These are phyloP conservation scores for Leucania comma DNA, from an alignment of 2,888 invertebrate genomes.

Conservation along the genomic window DNA sequence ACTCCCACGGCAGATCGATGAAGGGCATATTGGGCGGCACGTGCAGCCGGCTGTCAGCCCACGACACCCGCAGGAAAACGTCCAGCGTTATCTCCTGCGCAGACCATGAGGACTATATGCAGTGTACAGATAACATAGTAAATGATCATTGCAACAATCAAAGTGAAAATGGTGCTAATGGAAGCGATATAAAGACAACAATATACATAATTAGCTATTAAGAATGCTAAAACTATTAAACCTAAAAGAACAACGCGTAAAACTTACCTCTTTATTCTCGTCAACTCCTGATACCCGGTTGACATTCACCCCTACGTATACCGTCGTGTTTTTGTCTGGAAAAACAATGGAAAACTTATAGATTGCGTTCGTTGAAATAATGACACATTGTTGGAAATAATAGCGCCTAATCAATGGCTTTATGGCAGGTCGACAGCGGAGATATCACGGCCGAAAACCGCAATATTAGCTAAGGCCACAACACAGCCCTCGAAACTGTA, in stretches of 20 bases:
- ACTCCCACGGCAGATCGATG: slow-evolving; percentile 92
- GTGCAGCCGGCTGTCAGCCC: slow-evolving; percentile 90
- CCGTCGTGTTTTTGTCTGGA: slow-evolving; percentile 91
- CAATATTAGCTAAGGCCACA: slow-evolving; percentile 40
- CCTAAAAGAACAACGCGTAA: too few relatives aligned
- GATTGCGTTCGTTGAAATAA: slow-evolving; percentile 60
- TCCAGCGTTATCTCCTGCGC: slow-evolving; percentile 92
- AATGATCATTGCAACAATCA: slow-evolving; percentile 15
- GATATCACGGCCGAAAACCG: slow-evolving; percentile 72
- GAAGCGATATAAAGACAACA: slow-evolving; percentile 19
- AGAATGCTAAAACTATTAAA: slow-evolving; percentile 17
- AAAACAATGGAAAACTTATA: slow-evolving; percentile 67
- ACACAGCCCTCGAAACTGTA: slow-evolving; percentile 17
- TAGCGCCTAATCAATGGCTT: slow-evolving; percentile 69
- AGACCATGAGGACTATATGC: slow-evolving; percentile 51
- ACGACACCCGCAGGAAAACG: slow-evolving; percentile 92
- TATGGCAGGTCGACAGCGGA: slow-evolving; percentile 69
- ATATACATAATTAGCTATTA: slow-evolving; percentile 32
- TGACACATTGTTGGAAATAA: slow-evolving; percentile 64
- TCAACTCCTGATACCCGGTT: slow-evolving; percentile 92
- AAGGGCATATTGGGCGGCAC: slow-evolving; percentile 84
- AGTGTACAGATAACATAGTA: slow-evolving; percentile 41
- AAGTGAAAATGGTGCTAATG: slow-evolving; percentile 31
- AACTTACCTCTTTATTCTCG: slow-evolving; percentile 91
- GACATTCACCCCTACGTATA: slow-evolving; percentile 91